Evolutionary conservation across 1,140 invertebrate species (phyloP).

Genomic region (Sesamia nonagrioides): DNA sequence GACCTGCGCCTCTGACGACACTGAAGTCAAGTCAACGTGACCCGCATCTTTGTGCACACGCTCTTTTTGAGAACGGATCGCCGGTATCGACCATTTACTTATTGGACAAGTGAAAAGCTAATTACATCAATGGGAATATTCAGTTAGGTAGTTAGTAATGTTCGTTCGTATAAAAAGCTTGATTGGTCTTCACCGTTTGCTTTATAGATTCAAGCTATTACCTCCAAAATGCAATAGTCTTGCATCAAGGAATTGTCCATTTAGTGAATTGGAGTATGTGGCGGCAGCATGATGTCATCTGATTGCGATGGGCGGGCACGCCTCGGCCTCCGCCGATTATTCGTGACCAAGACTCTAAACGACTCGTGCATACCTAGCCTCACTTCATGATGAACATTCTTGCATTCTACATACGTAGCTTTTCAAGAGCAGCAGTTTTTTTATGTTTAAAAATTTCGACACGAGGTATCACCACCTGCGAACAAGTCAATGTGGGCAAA

Average conservation of each 20-base stretch:
- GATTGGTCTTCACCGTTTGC: neutral
- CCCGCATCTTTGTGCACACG: conserved; percentile 53
- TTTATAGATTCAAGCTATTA: neutral
- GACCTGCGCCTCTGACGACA: conserved; percentile 55
- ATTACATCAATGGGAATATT: too few species aligned
- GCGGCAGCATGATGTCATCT: conserved; percentile 72
- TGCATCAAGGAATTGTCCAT: conserved; percentile 30
- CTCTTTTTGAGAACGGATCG: neutral
- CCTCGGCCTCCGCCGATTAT: conserved; percentile 60
- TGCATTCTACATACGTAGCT: conserved; percentile 55
- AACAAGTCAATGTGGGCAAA: neutral
- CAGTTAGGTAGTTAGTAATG: neutral
- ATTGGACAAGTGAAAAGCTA: neutral
- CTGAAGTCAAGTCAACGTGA: conserved; percentile 50
- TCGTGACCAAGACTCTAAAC: conserved; percentile 68
- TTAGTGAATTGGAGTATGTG: conserved; percentile 55
- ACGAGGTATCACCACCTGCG: neutral
- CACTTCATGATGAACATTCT: conserved; percentile 62
- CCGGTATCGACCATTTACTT: too few species aligned
- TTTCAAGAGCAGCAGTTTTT: conserved; percentile 28
- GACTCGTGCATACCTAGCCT: conserved; percentile 64
- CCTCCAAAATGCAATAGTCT: conserved; percentile 38
- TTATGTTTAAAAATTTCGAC: neutral
- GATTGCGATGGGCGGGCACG: conserved; percentile 70
- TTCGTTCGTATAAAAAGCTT: neutral